Conservation (phyloP, 2,113 vertebrate species). For the Artemisiospiza belli region DNA sequence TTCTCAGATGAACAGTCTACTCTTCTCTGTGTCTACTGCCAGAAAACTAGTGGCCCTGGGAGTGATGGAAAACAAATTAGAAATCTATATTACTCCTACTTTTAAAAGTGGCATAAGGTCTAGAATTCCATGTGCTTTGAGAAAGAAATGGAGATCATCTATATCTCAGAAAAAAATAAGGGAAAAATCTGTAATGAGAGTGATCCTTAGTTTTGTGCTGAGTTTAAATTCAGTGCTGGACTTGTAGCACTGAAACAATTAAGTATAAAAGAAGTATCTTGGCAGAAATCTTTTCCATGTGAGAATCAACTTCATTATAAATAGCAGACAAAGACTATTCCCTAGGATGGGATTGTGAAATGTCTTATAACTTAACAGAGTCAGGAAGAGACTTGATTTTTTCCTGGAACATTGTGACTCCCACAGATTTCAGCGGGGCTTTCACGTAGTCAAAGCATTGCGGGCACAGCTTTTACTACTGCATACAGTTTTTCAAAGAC, state of each 20-base stretch:
- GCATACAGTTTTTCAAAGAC: not conserved
- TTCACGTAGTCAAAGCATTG: not conserved
- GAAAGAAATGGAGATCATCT: not conserved
- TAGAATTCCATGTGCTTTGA: not conserved
- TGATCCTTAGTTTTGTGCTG: not conserved
- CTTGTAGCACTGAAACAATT: not conserved
- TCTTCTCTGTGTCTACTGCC: not conserved
- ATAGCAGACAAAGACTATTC: not conserved
- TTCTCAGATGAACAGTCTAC: not conserved
- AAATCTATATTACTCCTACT: not conserved
- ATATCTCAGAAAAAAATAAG: not conserved
- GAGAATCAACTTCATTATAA: not conserved
- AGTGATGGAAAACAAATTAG: not conserved
- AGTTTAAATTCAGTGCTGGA: not conserved
- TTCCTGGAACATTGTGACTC: not conserved
- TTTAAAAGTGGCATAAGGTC: not conserved
- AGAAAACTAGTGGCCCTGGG: not conserved
- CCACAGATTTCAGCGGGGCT: not conserved
- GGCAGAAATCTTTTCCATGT: not conserved
- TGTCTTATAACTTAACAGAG: not conserved
- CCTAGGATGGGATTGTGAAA: not conserved
- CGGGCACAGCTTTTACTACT: not conserved
- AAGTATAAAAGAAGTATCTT: not conserved
- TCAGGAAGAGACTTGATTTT: not conserved
- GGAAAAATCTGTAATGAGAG: not conserved